Evolutionary conservation across 2,113 vertebrate genomes (phyloP), one percentile per base, ranked within the genome.

Genomic region (Protobothrops mucrosquamatus): DNA sequence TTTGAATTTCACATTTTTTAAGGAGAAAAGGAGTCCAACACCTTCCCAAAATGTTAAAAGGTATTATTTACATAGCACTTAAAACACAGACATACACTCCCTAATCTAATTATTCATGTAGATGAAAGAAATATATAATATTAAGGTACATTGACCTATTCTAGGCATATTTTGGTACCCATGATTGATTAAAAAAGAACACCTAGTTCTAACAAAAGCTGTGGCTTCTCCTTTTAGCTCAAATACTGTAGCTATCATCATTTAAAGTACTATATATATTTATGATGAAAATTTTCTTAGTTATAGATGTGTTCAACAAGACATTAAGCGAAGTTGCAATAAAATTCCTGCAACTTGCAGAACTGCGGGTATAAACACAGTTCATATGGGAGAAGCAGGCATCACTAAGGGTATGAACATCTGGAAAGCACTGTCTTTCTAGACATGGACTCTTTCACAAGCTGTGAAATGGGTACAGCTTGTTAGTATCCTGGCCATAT

Each of bases 301-400:
- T 88, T 52, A 7, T 93, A 69, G 39, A 85, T 61, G 6, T 39
- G 18, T 22, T 52, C 20, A 51, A 14, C 18, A 29, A n/a, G 85
- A 85, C 0, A 8, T 87, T 85, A 90, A 86, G 29, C 3, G 22
- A 52, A 34, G 59, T 56, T 54, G 56, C 61, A 90, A 90, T 86
- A 91, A 91, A 46, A 59, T n/a, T 0, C 89, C 93, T 89, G 46
- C 88, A 85, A 87, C n/a, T 34, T 92, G 12, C 51, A 92, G 52
- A 57, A 85, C 93, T 39, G 88, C 89, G 88, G 94, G 85, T 89
- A 39, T 93, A 61, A 91, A 94, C 18, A 94, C 87, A 91, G 90
- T 74, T 92, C 93, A 91, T 94, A 59, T 86, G 93, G 92, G 93
- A 92, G 85, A 34, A 55, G 81, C 87, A 54, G 92, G 46, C 54